Conservation (phyloP, 1,140 invertebrate genomes). For the Paramacrobiotus metropolitanus region DNA sequence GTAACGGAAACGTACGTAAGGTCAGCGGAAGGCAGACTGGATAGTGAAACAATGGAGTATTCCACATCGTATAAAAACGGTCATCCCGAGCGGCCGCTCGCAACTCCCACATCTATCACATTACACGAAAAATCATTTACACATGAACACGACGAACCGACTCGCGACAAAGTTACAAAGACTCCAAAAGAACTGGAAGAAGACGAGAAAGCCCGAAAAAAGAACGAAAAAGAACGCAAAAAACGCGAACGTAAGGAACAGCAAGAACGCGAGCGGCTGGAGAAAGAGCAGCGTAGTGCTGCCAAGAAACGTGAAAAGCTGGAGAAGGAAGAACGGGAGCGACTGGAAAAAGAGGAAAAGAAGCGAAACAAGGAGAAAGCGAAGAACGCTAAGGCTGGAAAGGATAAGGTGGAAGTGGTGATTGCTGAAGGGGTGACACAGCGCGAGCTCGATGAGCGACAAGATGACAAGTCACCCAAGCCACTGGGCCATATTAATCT, state of each 20-base stretch:
- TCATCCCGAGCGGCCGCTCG: too few relatives aligned
- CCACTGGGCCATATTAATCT: too few relatives aligned
- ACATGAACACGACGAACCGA: too few relatives aligned
- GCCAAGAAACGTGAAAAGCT: not conserved
- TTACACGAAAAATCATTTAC: too few relatives aligned
- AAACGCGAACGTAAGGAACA: not conserved
- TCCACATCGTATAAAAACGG: too few relatives aligned
- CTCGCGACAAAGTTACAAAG: too few relatives aligned
- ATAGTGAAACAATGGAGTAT: too few relatives aligned
- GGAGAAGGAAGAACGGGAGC: not conserved
- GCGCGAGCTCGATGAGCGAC: not conserved
- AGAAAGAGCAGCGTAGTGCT: not conserved
- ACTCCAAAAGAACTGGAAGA: not conserved
- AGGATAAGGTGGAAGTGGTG: not conserved
- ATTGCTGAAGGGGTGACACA: not conserved
- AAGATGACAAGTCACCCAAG: too few relatives aligned
- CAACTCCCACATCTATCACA: too few relatives aligned
- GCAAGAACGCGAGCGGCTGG: not conserved
- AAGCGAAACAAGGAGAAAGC: not conserved
- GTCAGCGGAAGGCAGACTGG: too few relatives aligned
- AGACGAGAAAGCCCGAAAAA: not conserved
- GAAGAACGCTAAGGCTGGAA: not conserved
- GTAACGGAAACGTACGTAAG: too few relatives aligned
- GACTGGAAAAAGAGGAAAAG: not conserved
- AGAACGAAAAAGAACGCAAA: not conserved